Percentiles rank a stretch among this genome's conserved stretches.
Conservation (phyloP, 2,113 vertebrate species). For the Sialia sialis region DNA sequence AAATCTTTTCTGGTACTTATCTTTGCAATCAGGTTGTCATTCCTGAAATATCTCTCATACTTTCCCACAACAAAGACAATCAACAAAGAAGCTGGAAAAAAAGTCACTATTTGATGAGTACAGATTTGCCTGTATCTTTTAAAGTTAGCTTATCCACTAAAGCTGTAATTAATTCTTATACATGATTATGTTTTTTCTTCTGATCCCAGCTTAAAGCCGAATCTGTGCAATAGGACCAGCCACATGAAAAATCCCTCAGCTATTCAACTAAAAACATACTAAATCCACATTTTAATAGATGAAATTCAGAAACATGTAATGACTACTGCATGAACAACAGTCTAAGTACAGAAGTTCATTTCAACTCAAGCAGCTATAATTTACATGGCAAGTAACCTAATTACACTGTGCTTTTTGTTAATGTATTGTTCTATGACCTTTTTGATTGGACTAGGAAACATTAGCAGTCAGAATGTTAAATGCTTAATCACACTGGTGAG, state of each 20-base stretch:
- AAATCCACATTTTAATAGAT: constrained; percentile 21
- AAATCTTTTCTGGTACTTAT: constrained; percentile 65
- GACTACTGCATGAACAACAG: neutral
- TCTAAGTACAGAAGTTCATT: neutral
- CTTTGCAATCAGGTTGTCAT: constrained; percentile 66
- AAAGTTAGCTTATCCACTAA: constrained; percentile 66
- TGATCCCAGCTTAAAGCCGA: constrained; percentile 65
- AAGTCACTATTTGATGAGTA: constrained; percentile 39
- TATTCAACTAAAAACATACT: constrained; percentile 27
- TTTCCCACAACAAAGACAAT: constrained; percentile 70
- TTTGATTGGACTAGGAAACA: constrained; percentile 15
- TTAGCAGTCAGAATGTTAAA: constrained; percentile 1
- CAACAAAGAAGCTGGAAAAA: constrained; percentile 54
- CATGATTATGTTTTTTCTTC: constrained; percentile 54
- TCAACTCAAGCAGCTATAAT: constrained; percentile 12
- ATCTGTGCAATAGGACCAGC: constrained; percentile 56
- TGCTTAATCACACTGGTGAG: constrained; percentile 7
- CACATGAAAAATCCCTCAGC: constrained; percentile 63
- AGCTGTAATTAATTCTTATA: constrained; percentile 66
- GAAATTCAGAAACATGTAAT: neutral
- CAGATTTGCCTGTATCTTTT: constrained; percentile 60
- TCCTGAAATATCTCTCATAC: constrained; percentile 71
- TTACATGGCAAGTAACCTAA: constrained; percentile 14
- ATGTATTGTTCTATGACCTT: constrained; percentile 10
- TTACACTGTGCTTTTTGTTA: neutral